Percentiles rank a stretch among this genome's conserved stretches.
phyloP scores from a whole-genome alignment of 2,888 invertebrate genomes.

The Cheilosia vulpina region DNA sequence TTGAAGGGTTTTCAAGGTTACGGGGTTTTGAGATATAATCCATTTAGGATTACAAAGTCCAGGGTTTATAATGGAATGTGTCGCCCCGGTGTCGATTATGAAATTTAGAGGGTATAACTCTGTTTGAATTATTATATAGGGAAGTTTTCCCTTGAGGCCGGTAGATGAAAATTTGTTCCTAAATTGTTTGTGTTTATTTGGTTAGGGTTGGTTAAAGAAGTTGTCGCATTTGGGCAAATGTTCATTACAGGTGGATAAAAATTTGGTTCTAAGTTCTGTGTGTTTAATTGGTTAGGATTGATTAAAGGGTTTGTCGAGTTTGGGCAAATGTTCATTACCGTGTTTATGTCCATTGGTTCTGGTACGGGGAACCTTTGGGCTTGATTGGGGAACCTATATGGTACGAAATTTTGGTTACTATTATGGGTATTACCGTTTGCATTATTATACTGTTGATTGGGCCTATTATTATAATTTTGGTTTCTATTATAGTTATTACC shows the following conservation, averaged over 20 bases:
- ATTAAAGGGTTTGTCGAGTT: background rate
- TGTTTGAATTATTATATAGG: constrained; percentile 7
- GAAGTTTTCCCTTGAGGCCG: constrained; percentile 2
- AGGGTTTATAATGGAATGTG: constrained; percentile 7
- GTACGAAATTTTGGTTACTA: background rate
- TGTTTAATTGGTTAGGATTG: background rate
- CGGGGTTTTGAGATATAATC: background rate
- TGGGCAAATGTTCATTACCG: background rate
- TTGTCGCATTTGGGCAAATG: background rate
- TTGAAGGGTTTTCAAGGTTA: background rate
- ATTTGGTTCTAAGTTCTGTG: constrained; percentile 8
- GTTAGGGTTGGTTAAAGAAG: background rate
- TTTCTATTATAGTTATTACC: background rate
- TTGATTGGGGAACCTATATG: background rate
- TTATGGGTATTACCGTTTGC: background rate
- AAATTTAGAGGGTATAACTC: constrained; percentile 2
- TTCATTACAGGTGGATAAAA: constrained; percentile 2
- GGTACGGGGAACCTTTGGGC: background rate
- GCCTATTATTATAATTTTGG: background rate
- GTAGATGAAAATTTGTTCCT: constrained; percentile 22
- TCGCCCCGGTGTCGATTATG: constrained; percentile 17
- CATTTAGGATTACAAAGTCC: background rate
- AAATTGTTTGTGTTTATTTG: background rate
- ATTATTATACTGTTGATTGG: background rate
- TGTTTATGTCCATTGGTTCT: background rate